Conservation (phyloP, 2,888 invertebrate species). For the Tiliacea citrago region DNA sequence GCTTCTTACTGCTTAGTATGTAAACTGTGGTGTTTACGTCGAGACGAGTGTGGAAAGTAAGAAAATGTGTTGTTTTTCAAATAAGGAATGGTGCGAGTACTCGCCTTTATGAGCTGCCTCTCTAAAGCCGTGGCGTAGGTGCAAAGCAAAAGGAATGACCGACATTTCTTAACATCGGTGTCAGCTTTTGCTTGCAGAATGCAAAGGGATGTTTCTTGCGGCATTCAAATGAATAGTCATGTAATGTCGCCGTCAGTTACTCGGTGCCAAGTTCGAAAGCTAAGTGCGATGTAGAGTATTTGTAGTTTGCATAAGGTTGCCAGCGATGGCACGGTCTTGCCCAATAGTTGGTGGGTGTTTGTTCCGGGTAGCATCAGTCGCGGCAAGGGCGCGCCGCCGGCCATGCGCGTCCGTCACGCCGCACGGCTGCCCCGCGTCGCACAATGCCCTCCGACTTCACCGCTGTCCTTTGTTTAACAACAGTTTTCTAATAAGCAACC, state of each 20-base stretch:
- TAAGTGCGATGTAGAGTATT: conserved; percentile 20
- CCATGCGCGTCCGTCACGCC: conserved; percentile 87
- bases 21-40: conserved; percentile 66
- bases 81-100: conserved; percentile 69
- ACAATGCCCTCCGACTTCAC: conserved; percentile 79
- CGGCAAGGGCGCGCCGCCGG: conserved; percentile 75
- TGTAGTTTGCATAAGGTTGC: conserved; percentile 39
- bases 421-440: conserved; percentile 68
- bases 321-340: conserved; percentile 60
- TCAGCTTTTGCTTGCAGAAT: conserved; percentile 56
- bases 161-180: conserved; percentile 63
- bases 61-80: conserved; percentile 73
- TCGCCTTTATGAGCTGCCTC: conserved; percentile 63
- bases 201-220: conserved; percentile 36
- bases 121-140: conserved; percentile 49
- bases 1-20: conserved; percentile 63
- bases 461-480: conserved; percentile 72
- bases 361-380: conserved; percentile 74
- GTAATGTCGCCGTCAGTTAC: conserved; percentile 18
- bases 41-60: conserved; percentile 68
- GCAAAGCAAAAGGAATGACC: conserved; percentile 68
- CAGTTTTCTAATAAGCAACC: conserved; percentile 64
- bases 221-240: conserved; percentile 36
- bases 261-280: conserved; percentile 34
- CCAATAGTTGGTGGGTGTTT: conserved; percentile 66